These are phyloP conservation scores for Melinopterus prodromus DNA, from an alignment of 2,888 invertebrate genomes.

Conservation along the genomic window DNA sequence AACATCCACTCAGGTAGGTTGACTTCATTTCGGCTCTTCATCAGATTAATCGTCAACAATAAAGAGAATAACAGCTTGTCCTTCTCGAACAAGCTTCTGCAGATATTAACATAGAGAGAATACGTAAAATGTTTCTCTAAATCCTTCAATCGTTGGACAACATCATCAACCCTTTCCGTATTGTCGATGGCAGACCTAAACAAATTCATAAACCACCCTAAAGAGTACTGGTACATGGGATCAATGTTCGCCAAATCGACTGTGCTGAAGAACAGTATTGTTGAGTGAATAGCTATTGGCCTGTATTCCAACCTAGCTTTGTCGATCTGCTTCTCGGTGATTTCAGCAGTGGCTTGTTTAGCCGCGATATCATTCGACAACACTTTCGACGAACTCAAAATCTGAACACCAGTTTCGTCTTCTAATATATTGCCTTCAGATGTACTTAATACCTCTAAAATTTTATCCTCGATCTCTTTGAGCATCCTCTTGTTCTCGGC, in stretches of 20 bases:
- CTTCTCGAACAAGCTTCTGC: conserved; percentile 91
- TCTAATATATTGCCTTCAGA: conserved; percentile 85
- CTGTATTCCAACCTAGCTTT: conserved; percentile 84
- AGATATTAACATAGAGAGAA: conserved; percentile 89
- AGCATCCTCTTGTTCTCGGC: conserved; percentile 83
- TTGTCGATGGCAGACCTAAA: conserved; percentile 88
- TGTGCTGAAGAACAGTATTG: conserved; percentile 90
- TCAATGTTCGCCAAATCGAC: conserved; percentile 90
- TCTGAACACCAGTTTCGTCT: conserved; percentile 89
- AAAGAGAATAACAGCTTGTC: conserved; percentile 92
- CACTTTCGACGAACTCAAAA: conserved; percentile 89
- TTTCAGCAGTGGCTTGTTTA: conserved; percentile 88
- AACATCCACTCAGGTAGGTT: conserved; percentile 82
- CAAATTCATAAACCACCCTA: conserved; percentile 92
- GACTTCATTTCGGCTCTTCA: conserved; percentile 68
- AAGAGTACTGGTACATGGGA: conserved; percentile 97
- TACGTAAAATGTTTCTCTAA: conserved; percentile 86
- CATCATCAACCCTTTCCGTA: conserved; percentile 84
- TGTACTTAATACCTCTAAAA: conserved; percentile 78
- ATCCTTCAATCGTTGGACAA: conserved; percentile 76
- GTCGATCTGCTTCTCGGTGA: conserved; percentile 91
- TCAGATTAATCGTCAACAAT: conserved; percentile 75
- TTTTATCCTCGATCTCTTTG: conserved; percentile 92
- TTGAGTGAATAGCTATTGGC: conserved; percentile 90
- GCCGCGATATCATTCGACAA: conserved; percentile 90